These are phyloP conservation scores for Acleris laterana DNA, from an alignment of 2,888 invertebrate species.

Conservation along the genomic window DNA sequence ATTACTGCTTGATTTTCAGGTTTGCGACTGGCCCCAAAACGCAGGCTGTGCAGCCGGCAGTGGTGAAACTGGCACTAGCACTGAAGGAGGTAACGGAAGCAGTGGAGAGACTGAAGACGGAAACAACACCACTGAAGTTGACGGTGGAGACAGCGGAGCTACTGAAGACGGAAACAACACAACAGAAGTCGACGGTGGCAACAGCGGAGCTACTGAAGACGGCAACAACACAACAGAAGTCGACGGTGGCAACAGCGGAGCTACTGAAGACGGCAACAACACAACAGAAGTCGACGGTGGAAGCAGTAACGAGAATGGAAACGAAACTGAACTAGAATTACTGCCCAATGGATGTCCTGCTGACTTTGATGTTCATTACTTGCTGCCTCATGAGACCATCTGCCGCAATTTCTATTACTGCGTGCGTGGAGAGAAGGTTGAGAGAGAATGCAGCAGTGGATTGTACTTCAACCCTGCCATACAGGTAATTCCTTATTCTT, in stretches of 20 bases:
- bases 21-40: slow-evolving; percentile 43
- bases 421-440: slow-evolving; percentile 47
- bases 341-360: slow-evolving; percentile 52
- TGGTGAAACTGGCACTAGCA: no score
- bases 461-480: slow-evolving; percentile 45
- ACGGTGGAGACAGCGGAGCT: neutral
- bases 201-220: neutral
- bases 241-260: neutral
- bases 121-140: neutral
- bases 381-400: slow-evolving; percentile 51
- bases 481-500: slow-evolving; percentile 14
- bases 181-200: neutral
- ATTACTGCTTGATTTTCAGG: slow-evolving; percentile 26
- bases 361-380: slow-evolving; percentile 45
- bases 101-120: no score
- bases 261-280: neutral
- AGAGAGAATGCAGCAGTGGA: slow-evolving; percentile 43
- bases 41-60: slow-evolving; percentile 38
- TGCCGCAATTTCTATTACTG: slow-evolving; percentile 57
- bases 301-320: neutral
- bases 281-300: neutral
- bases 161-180: slow-evolving; percentile 1
- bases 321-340: slow-evolving; percentile 12
- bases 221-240: neutral
- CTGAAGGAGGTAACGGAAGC: no score